These are phyloP conservation scores for Gila orcuttii DNA, from an alignment of 2,113 vertebrate species.

Conservation along the genomic window DNA sequence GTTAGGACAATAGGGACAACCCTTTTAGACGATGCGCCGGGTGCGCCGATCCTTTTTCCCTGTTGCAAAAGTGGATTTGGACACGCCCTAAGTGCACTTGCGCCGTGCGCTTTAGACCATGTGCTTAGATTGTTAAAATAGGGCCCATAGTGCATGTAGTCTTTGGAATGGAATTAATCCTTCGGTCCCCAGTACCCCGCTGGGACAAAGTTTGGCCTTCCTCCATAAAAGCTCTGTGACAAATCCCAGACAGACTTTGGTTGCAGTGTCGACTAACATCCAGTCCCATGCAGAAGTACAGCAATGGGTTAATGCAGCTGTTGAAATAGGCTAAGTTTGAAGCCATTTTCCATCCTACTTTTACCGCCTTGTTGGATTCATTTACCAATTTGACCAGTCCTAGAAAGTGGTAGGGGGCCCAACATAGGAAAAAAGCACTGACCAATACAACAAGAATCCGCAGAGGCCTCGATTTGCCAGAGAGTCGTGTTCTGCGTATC, in stretches of 20 bases:
- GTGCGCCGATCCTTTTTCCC: too few relatives aligned
- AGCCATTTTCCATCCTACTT: constrained; percentile 62
- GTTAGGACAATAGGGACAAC: too few relatives aligned
- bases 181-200: constrained; percentile 54
- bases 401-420: constrained; percentile 78
- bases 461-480: constrained; percentile 66
- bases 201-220: constrained; percentile 48
- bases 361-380: constrained; percentile 58
- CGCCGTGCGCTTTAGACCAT: too few relatives aligned
- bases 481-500: constrained; percentile 66
- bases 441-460: constrained; percentile 70
- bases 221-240: constrained; percentile 66
- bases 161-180: not conserved
- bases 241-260: constrained; percentile 63
- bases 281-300: constrained; percentile 80
- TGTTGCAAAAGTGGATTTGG: too few relatives aligned
- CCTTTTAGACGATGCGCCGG: too few relatives aligned
- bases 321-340: constrained; percentile 75
- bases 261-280: constrained; percentile 56
- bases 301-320: constrained; percentile 78
- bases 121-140: too few relatives aligned
- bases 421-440: constrained; percentile 78
- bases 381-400: constrained; percentile 72
- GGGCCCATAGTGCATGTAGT: not conserved
- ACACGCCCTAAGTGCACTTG: too few relatives aligned